These are phyloP conservation scores for Phenganax marumi DNA, from an alignment of 92 coral and sea anemone genomes.

Conservation along the genomic window DNA sequence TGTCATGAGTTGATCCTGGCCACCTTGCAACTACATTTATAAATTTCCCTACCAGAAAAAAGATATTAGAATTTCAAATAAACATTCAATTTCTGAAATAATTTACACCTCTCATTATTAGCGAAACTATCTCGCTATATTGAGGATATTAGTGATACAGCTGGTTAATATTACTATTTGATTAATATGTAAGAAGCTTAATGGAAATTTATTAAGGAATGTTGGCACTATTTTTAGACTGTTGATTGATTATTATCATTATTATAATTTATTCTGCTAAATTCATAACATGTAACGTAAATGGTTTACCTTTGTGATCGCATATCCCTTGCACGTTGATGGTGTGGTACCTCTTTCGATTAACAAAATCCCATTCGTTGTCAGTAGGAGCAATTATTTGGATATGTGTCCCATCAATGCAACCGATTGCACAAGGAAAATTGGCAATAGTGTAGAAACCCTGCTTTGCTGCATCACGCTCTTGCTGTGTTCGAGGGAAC, in stretches of 20 bases:
- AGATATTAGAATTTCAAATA: no score
- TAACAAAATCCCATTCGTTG: slow-evolving; percentile 35
- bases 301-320: slow-evolving; percentile 31
- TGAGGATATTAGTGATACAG: no score
- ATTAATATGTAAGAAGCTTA: no score
- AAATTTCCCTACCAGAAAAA: background rate
- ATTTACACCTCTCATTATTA: no score
- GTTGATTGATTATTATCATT: background rate
- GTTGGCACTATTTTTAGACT: background rate
- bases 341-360: slow-evolving; percentile 29
- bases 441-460: slow-evolving; percentile 21
- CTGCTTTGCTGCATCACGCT: background rate
- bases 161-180: no score
- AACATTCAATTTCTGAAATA: no score
- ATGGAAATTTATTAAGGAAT: no score
- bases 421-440: slow-evolving; percentile 48
- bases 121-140: background rate
- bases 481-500: background rate
- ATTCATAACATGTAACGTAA: no score
- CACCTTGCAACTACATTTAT: background rate
- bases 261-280: no score
- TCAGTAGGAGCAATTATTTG: slow-evolving; percentile 17
- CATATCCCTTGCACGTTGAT: slow-evolving; percentile 36
- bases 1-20: background rate
- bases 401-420: slow-evolving; percentile 39